These are phyloP conservation scores for Dynastes grantii DNA, from an alignment of 2,888 invertebrate genomes.

Conservation along the genomic window DNA sequence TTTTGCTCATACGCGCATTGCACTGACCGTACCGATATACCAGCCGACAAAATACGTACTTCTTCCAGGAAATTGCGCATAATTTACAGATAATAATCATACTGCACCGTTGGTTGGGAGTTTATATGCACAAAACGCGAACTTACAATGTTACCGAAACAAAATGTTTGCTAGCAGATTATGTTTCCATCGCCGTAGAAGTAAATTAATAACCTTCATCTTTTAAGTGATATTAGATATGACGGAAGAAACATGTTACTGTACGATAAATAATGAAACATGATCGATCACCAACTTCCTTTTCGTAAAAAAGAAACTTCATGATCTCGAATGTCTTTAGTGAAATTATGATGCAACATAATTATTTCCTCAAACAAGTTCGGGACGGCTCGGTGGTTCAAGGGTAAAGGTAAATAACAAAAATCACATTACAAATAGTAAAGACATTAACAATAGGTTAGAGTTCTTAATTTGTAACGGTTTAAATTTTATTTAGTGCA, in stretches of 20 bases:
- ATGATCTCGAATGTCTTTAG: too few species aligned
- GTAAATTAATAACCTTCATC: slow-evolving; percentile 20
- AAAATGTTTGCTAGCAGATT: slow-evolving; percentile 29
- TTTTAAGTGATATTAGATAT: slow-evolving; percentile 13
- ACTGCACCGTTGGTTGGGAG: slow-evolving; percentile 38
- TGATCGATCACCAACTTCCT: too few species aligned
- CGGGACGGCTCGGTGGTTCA: too few species aligned
- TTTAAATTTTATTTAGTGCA: too few species aligned
- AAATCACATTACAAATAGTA: too few species aligned
- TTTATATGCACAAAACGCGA: slow-evolving; percentile 12
- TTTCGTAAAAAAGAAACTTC: too few species aligned
- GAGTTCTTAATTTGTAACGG: too few species aligned
- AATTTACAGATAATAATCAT: slow-evolving; percentile 51
- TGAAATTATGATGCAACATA: too few species aligned
- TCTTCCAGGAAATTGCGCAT: slow-evolving; percentile 54
- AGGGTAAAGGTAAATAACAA: too few species aligned
- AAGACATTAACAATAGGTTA: too few species aligned
- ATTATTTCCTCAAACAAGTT: too few species aligned
- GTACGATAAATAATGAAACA: background rate
- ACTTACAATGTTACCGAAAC: slow-evolving; percentile 37
- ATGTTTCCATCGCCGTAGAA: slow-evolving; percentile 18
- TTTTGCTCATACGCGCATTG: slow-evolving; percentile 17
- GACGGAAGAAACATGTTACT: slow-evolving; percentile 3
- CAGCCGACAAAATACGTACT: slow-evolving; percentile 50
- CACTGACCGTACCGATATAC: slow-evolving; percentile 30